A percentile compares a stretch with the other conserved stretches of the same genome.
phyloP scores from a whole-genome alignment of 2,797 vertebrate genomes.

The Schizothorax lantsangensis region DNA sequence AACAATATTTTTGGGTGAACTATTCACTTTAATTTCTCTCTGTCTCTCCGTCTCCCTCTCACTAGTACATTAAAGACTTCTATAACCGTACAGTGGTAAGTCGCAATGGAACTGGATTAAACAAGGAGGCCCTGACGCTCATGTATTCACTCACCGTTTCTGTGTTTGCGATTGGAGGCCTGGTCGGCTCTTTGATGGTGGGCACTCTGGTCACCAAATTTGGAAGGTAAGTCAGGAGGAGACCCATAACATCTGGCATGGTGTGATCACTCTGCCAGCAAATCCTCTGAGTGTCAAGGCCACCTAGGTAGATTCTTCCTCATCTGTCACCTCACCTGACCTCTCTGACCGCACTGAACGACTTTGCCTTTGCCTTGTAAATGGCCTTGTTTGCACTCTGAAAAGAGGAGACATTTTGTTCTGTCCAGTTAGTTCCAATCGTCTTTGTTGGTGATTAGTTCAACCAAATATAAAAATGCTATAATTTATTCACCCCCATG shows the following conservation, averaged over 20 bases:
- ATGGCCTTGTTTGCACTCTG: constrained; percentile 55
- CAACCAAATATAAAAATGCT: not conserved
- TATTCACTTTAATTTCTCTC: not conserved
- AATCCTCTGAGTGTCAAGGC: constrained; percentile 52
- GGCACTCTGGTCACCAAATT: constrained; percentile 84
- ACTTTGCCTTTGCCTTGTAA: constrained; percentile 54
- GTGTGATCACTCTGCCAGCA: constrained; percentile 54
- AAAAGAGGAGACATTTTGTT: constrained; percentile 45
- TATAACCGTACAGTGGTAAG: constrained; percentile 84
- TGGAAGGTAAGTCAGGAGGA: constrained; percentile 81
- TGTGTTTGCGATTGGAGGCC: constrained; percentile 87
- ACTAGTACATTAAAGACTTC: constrained; percentile 90
- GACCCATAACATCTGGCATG: constrained; percentile 60
- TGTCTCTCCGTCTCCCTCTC: not conserved
- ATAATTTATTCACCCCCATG: not conserved
- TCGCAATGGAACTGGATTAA: constrained; percentile 79
- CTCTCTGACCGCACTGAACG: constrained; percentile 37
- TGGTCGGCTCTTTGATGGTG: constrained; percentile 85
- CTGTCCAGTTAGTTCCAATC: constrained; percentile 18
- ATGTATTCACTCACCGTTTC: constrained; percentile 91
- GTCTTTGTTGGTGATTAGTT: constrained; percentile 22
- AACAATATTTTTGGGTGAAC: not conserved
- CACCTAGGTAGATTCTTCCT: constrained; percentile 49
- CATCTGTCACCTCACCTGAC: constrained; percentile 58
- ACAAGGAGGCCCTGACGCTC: constrained; percentile 75